A percentile compares a stretch with the other conserved stretches of the same genome.
Evolutionary conservation across 2,888 invertebrate species (phyloP).

Genomic region (Eueremaeus valkanovi): DNA sequence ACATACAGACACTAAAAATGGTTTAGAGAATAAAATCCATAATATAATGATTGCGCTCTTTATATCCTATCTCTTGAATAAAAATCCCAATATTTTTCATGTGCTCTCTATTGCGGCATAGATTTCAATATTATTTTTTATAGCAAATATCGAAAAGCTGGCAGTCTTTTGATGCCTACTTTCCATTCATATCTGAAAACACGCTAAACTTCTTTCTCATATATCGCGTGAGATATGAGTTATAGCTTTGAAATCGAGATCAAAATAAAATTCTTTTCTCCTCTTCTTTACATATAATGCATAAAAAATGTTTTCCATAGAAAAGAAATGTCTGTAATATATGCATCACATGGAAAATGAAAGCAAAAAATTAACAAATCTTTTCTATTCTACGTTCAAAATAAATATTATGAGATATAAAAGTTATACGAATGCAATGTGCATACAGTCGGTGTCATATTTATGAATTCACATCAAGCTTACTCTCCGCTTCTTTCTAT

Average conservation of each 20-base stretch:
- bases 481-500: background rate
- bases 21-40: background rate
- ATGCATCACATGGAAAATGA: background rate
- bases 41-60: constrained; percentile 2
- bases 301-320: background rate
- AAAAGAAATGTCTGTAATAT: background rate
- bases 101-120: background rate
- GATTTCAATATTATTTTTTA: background rate
- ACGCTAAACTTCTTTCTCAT: background rate
- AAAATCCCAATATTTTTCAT: background rate
- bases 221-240: background rate
- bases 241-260: background rate
- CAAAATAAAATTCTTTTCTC: background rate
- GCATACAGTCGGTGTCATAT: background rate
- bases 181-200: constrained; percentile 5
- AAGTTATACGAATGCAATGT: background rate
- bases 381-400: background rate
- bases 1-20: background rate
- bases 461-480: background rate
- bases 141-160: constrained; percentile 4
- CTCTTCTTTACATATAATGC: background rate
- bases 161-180: constrained; percentile 3
- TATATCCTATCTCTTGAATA: background rate
- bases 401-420: constrained; percentile 24
- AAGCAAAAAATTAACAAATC: constrained; percentile 18